Base-by-base conservation (phyloP, 2,113 vertebrate genomes). In the Columba janthina region DNA sequence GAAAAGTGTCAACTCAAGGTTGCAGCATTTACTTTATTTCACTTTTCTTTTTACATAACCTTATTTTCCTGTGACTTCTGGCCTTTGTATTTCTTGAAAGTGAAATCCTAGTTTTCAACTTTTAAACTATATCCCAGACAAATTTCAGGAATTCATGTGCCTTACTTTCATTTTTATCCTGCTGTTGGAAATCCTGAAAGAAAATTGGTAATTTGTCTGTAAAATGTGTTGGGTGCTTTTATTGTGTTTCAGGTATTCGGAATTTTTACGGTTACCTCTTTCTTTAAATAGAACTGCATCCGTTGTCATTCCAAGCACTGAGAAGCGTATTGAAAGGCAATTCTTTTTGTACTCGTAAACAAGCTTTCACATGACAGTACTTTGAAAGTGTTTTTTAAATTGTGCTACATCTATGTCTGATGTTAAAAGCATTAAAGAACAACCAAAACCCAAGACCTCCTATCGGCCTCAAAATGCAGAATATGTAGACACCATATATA, bases 341-440 rank as follows among this genome's bases (percentile, higher is more conserved):
- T 72, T 76, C n/a, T 76, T 85, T 66, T 71, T 92, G 44, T 40
- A 77, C 73, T 91, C 2, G 10, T 84, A 84, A 90, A 92, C 53
- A 78, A 64, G 22, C 16, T 78, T 89, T 76, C 57, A 65, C 61
- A 77, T 76, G 76, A 85, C 56, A 70, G 66, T 82, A 22, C 74
- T 95, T 92, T 79, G 46, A 85, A 94, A 84, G 36, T 34, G 22
- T 65, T 85, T 94, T 90, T 85, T 14, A 79, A 91, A 70, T 70
- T 46, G 31, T 79, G 50, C 67, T 82, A 34, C 91, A 85, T 92
- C 87, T 94, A 54, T 67, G 26, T 69, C 77, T 85, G 62, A 65
- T 61, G 50, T 53, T 91, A 79, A 78, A 84, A 95, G n/a, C 86
- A 81, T 61, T 83, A 92, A 91, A 74, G 90, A 79, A 1, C n/a